phyloP scores from a whole-genome alignment of 2,888 invertebrate genomes.

The Lasioglossum leucozonium region DNA sequence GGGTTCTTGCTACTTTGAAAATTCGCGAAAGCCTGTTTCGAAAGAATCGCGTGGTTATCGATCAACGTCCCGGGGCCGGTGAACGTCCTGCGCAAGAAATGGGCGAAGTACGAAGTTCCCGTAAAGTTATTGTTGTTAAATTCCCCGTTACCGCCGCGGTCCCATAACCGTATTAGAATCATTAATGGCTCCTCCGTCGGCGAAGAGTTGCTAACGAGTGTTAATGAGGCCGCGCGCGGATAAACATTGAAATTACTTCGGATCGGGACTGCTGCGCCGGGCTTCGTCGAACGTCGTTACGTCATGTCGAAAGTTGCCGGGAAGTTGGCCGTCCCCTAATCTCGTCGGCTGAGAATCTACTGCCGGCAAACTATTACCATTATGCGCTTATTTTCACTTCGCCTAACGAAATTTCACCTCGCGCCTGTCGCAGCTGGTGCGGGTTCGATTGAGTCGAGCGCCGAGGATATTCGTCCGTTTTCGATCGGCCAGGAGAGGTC shows the following conservation, averaged over 20 bases:
- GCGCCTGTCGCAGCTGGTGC: neutral
- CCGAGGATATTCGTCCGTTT: slow-evolving; percentile 51
- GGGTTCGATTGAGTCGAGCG: slow-evolving; percentile 48
- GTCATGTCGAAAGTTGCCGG: slow-evolving; percentile 51
- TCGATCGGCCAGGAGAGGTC: slow-evolving; percentile 37
- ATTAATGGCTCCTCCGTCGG: slow-evolving; percentile 33
- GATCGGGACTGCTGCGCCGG: slow-evolving; percentile 48
- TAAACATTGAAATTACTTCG: slow-evolving; percentile 70
- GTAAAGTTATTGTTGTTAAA: slow-evolving; percentile 33
- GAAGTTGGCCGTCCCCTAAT: slow-evolving; percentile 58
- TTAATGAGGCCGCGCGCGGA: slow-evolving; percentile 44
- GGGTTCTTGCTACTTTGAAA: neutral
- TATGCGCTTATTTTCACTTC: slow-evolving; percentile 72
- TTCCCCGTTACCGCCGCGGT: slow-evolving; percentile 13
- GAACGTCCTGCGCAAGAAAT: neutral
- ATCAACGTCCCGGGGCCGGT: neutral
- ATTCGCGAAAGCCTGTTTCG: neutral
- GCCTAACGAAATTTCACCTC: slow-evolving; percentile 51
- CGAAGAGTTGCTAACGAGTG: slow-evolving; percentile 39
- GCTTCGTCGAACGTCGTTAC: slow-evolving; percentile 63
- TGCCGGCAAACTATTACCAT: slow-evolving; percentile 62
- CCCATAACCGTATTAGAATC: slow-evolving; percentile 43
- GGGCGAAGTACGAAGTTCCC: slow-evolving; percentile 5
- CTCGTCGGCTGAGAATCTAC: slow-evolving; percentile 59
- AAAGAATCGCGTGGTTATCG: neutral